These are phyloP conservation scores for Drosophila sucinea DNA, from an alignment of 1,140 invertebrate species.

Conservation along the genomic window DNA sequence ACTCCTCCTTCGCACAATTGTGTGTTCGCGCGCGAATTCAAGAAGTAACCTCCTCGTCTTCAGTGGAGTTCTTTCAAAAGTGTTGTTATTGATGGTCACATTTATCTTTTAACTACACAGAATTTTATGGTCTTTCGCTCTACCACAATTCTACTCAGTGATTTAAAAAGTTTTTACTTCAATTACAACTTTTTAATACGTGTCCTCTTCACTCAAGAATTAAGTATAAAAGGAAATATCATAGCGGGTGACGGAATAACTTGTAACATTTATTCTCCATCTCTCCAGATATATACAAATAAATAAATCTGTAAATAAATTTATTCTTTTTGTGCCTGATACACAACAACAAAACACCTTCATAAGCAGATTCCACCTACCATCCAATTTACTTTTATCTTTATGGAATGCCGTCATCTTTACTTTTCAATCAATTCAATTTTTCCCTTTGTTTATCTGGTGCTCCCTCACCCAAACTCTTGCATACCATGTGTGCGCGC, in stretches of 20 bases:
- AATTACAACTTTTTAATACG: not conserved
- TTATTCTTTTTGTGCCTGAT: no score
- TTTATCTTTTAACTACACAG: not conserved
- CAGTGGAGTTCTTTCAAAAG: not conserved
- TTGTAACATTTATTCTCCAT: no score
- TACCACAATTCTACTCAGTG: not conserved
- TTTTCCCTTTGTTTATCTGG: not conserved
- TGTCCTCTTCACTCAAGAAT: not conserved
- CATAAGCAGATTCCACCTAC: not conserved
- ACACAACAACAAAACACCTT: constrained; percentile 1
- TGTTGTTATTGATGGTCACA: not conserved
- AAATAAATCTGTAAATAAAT: no score
- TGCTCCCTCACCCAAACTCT: not conserved
- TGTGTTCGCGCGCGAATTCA: not conserved
- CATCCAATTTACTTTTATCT: constrained; percentile 12
- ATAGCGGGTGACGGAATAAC: not conserved
- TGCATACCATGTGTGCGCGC: not conserved
- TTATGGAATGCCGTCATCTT: constrained; percentile 16
- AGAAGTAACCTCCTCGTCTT: not conserved
- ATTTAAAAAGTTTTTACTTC: not conserved
- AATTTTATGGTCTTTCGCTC: not conserved
- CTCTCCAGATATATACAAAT: no score
- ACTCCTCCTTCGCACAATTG: constrained; percentile 4
- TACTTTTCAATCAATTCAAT: constrained; percentile 12
- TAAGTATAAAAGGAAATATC: not conserved